phyloP scores from a whole-genome alignment of 2,888 invertebrate species.

The Ochlodes sylvanus region DNA sequence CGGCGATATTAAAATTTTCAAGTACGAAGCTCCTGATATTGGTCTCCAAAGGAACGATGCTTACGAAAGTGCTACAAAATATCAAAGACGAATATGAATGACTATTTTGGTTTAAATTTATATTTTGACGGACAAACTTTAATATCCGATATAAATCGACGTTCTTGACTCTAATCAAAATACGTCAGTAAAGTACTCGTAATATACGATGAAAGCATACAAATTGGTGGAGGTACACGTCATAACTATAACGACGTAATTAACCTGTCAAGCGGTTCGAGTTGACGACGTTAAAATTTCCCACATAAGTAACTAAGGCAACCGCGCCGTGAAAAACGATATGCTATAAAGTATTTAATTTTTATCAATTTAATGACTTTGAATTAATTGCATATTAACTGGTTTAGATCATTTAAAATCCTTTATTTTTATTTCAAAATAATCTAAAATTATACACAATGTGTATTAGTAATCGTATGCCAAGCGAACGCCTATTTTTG shows the following conservation, averaged over 20 bases:
- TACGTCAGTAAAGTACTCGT: conserved; percentile 16
- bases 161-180: conserved; percentile 26
- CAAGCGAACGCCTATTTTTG: too few relatives aligned
- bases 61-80: conserved; percentile 17
- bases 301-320: conserved; percentile 3
- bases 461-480: too few relatives aligned
- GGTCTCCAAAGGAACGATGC: conserved; percentile 17
- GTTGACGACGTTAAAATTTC: conserved; percentile 28
- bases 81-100: conserved; percentile 10
- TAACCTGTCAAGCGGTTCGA: conserved; percentile 55
- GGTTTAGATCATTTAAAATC: too few relatives aligned
- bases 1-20: conserved; percentile 47
- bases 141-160: conserved; percentile 25
- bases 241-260: conserved; percentile 58
- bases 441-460: too few relatives aligned
- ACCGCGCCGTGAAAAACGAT: neutral
- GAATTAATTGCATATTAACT: neutral
- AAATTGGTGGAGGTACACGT: conserved; percentile 38
- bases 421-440: too few relatives aligned
- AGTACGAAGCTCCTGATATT: conserved; percentile 42
- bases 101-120: conserved; percentile 3
- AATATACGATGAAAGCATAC: conserved; percentile 30
- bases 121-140: conserved; percentile 1
- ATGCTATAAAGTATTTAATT: neutral
- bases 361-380: neutral